Percentiles rank a stretch among this genome's conserved stretches.
phyloP scores from a whole-genome alignment of 23 tunicate genomes.

The Botrylloides violaceus region DNA sequence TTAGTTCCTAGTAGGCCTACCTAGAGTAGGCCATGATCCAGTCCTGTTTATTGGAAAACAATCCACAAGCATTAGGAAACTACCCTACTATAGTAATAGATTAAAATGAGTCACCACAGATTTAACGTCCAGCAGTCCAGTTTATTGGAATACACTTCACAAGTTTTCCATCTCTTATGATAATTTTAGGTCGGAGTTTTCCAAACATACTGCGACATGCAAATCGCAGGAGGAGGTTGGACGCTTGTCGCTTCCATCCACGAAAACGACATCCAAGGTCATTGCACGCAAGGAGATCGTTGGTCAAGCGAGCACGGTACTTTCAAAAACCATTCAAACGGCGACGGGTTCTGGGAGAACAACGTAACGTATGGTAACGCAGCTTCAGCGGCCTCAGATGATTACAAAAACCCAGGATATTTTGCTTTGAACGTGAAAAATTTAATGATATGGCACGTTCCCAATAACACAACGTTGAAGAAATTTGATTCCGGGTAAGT shows the following conservation, averaged over 20 bases:
- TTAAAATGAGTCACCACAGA: no score
- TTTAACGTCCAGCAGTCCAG: no score
- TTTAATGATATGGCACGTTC: slow-evolving; percentile 27
- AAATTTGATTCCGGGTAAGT: neutral
- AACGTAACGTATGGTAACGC: slow-evolving; percentile 1
- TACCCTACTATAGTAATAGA: no score
- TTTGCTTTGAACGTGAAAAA: neutral
- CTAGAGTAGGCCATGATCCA: no score
- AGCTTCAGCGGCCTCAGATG: slow-evolving; percentile 14
- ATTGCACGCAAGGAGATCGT: slow-evolving; percentile 19
- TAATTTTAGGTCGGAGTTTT: no score
- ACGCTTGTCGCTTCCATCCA: no score
- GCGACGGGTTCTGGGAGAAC: slow-evolving; percentile 23
- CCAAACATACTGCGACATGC: slow-evolving; percentile 7
- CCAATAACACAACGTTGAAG: slow-evolving; percentile 3
- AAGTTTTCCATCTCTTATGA: no score
- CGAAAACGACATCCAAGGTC: neutral
- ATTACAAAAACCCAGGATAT: slow-evolving; percentile 24
- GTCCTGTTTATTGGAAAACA: no score
- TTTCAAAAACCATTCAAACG: slow-evolving; percentile 17
- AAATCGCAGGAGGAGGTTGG: slow-evolving; percentile 12
- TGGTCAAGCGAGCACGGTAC: slow-evolving; percentile 29
- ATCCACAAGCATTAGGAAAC: no score
- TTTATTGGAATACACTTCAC: no score
- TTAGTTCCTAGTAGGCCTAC: no score